Percentiles rank a stretch among this genome's conserved stretches.
phyloP scores from a whole-genome alignment of 2,888 invertebrate genomes.

The Petrolisthes cinctipes region DNA sequence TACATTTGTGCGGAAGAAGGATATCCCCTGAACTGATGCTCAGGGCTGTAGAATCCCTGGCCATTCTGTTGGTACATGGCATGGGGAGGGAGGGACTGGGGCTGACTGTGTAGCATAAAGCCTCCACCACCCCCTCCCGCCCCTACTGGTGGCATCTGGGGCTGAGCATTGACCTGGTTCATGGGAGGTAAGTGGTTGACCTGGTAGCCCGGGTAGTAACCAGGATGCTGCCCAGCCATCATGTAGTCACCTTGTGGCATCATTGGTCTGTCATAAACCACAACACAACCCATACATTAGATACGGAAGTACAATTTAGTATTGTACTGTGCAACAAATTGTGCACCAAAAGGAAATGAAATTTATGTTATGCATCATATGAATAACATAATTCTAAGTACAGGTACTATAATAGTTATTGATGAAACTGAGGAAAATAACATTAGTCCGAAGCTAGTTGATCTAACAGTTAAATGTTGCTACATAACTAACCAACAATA shows the following conservation, averaged over 20 bases:
- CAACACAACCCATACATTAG: neutral
- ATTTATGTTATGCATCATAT: too few species aligned
- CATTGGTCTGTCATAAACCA: constrained; percentile 39
- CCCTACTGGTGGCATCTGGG: constrained; percentile 24
- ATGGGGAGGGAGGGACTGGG: constrained; percentile 61
- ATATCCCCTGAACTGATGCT: constrained; percentile 62
- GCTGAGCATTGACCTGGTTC: constrained; percentile 29
- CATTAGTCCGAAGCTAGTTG: too few species aligned
- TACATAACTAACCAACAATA: too few species aligned
- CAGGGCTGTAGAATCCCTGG: constrained; percentile 59
- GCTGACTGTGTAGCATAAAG: constrained; percentile 62
- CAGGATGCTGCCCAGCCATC: constrained; percentile 57
- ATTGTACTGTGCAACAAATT: neutral
- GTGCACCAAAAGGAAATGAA: neutral
- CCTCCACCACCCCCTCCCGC: constrained; percentile 25
- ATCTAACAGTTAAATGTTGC: too few species aligned
- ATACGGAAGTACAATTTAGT: neutral
- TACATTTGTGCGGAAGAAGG: constrained; percentile 52
- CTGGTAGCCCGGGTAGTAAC: constrained; percentile 46
- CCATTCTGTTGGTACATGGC: constrained; percentile 60
- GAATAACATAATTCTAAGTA: too few species aligned
- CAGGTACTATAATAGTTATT: too few species aligned
- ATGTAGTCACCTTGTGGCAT: constrained; percentile 61
- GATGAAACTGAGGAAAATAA: too few species aligned
- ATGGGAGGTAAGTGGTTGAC: constrained; percentile 42